A percentile compares a stretch with the other conserved stretches of the same genome.
phyloP scores from a whole-genome alignment of 1,140 invertebrate genomes.

The Samia ricini region DNA sequence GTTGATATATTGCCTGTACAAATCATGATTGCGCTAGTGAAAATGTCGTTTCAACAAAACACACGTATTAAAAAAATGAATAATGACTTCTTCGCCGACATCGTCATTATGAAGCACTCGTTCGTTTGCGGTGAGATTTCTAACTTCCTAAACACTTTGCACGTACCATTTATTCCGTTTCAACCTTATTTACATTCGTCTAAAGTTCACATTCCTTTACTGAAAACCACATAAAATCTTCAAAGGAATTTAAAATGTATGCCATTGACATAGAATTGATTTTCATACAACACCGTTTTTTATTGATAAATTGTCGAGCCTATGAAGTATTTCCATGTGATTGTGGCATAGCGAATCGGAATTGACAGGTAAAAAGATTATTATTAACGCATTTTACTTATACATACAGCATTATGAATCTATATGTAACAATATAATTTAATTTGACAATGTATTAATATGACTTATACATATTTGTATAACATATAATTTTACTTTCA shows the following conservation, averaged over 20 bases:
- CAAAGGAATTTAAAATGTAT: background rate
- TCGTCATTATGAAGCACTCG: constrained; percentile 67
- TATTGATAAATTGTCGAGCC: constrained; percentile 8
- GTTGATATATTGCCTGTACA: constrained; percentile 71
- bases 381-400: constrained; percentile 75
- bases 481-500: no score
- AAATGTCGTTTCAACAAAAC: constrained; percentile 76
- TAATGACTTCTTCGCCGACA: constrained; percentile 74
- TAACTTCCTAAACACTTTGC: constrained; percentile 41
- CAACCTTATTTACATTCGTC: background rate
- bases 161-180: constrained; percentile 2
- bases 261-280: background rate
- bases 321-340: constrained; percentile 50
- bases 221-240: background rate
- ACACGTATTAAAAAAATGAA: constrained; percentile 77
- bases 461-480: background rate
- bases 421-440: constrained; percentile 61
- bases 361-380: constrained; percentile 74
- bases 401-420: constrained; percentile 49
- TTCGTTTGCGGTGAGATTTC: constrained; percentile 56
- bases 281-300: background rate
- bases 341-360: constrained; percentile 64
- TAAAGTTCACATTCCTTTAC: constrained; percentile 13
- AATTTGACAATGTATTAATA: constrained; percentile 32
- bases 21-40: constrained; percentile 73